A percentile compares a stretch with the other conserved stretches of the same genome.
Conservation (phyloP, 2,888 invertebrate genomes). For the Sinhomidia bicolor region DNA sequence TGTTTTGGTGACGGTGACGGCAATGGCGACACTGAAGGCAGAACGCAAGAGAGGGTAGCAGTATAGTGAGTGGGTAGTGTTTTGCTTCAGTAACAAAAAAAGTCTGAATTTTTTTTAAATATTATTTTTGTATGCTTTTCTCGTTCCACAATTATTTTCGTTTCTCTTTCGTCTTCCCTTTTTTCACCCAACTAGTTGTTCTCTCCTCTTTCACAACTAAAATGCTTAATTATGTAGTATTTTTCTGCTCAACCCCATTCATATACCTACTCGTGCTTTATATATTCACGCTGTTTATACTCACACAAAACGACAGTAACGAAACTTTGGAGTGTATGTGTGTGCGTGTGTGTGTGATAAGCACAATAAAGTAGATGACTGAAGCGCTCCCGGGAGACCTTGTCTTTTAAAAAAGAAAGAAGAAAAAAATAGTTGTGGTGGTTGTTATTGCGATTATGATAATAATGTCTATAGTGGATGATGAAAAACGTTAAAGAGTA, state of each 20-base stretch:
- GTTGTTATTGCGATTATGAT: conserved; percentile 39
- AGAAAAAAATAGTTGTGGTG: neutral
- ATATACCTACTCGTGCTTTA: neutral
- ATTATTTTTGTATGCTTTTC: conserved; percentile 78
- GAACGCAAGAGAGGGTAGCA: no score
- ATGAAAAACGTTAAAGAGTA: neutral
- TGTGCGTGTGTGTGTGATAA: conserved; percentile 79
- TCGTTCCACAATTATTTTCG: conserved; percentile 80
- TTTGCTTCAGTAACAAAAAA: conserved; percentile 1
- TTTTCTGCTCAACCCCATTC: conserved; percentile 8
- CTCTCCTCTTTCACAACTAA: neutral
- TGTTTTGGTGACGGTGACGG: no score
- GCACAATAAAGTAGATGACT: conserved; percentile 77
- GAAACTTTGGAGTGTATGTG: conserved; percentile 71
- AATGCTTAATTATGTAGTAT: conserved; percentile 47
- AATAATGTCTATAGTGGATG: conserved; percentile 11
- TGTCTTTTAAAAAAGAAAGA: conserved; percentile 43
- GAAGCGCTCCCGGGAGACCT: conserved; percentile 65
- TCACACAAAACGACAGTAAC: neutral
- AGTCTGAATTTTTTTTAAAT: conserved; percentile 40
- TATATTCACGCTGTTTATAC: conserved; percentile 22
- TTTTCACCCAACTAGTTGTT: no score
- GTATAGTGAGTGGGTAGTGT: no score
- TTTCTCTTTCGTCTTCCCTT: conserved; percentile 56
- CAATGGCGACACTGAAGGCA: no score